Conservation (phyloP, 2,113 vertebrate species). For the Scomber japonicus region DNA sequence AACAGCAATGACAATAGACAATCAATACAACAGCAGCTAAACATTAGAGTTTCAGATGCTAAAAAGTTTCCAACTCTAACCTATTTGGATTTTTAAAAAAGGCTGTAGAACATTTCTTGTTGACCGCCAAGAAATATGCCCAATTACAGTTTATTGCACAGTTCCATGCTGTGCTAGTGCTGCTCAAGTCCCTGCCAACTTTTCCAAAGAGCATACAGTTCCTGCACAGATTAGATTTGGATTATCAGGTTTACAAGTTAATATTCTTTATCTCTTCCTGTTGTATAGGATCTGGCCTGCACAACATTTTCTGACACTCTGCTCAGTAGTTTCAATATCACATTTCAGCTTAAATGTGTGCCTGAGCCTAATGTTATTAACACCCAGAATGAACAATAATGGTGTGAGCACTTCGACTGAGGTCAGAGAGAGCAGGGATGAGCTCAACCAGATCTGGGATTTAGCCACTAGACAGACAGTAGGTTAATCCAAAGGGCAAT, state of each 20-base stretch:
- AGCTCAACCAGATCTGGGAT: conserved; percentile 37
- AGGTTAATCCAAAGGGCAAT: conserved; percentile 47
- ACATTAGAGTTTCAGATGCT: too few relatives aligned
- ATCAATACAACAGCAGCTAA: too few relatives aligned
- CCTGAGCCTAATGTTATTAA: conserved; percentile 26
- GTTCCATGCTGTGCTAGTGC: too few relatives aligned
- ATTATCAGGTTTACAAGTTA: neutral
- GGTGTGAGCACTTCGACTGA: conserved; percentile 18
- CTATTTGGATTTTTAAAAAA: too few relatives aligned
- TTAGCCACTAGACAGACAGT: conserved; percentile 34
- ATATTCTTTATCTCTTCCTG: neutral
- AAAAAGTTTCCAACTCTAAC: too few relatives aligned
- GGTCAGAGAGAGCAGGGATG: conserved; percentile 36
- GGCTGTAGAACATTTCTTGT: too few relatives aligned
- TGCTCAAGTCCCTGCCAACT: too few relatives aligned
- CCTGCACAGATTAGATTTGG: too few relatives aligned
- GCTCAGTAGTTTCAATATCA: neutral
- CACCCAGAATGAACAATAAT: conserved; percentile 16
- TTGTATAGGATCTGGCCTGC: neutral
- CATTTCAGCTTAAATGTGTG: conserved; percentile 7
- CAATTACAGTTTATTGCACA: too few relatives aligned
- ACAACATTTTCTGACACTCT: neutral
- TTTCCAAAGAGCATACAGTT: too few relatives aligned
- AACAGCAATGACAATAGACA: too few relatives aligned
- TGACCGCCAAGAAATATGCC: too few relatives aligned